Evolutionary conservation across 1,140 invertebrate species (phyloP), one percentile per base, ranked within the genome.

Genomic region (Habropoda laboriosa): DNA sequence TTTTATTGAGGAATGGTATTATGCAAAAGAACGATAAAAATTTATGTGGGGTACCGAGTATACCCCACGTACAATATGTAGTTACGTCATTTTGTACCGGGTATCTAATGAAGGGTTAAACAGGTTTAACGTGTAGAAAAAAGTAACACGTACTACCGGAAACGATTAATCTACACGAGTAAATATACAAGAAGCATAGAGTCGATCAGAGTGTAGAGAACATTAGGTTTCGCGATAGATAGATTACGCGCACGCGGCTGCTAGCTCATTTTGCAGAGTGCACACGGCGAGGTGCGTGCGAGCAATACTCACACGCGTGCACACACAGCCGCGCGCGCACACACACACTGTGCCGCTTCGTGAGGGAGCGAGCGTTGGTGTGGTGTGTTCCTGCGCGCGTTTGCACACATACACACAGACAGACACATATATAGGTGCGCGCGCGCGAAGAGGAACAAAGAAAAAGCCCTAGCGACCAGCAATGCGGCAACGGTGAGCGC

Each of bases 401-500:
- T 16, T 49, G n/a, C 45, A 18, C 42, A 18, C 27, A 42, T 24
- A n/a, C n/a, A n/a, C 24, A 32, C n/a, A 13, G 7, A n/a, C 71
- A 27, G 53, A 32, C 58, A n/a, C n/a, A n/a, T n/a, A n/a, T n/a
- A n/a, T n/a, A n/a, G n/a, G n/a, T n/a, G 32, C 58, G 42, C 60
- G 55, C 70, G 27, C 63, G 58, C 57, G 18, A 64, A n/a, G n/a
- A n/a, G 81, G 80, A 90, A 91, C 89, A 91, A 91, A 91, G 90
- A 91, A 91, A 91, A 79, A 86, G 86, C 89, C 89, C 88, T 87
- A 87, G 89, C 89, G 87, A 89, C 84, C 86, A 86, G 89, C 90
- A 89, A 91, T 91, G 88, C 89, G 89, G 90, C 90, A 90, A 86
- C 89, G 86, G 89, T 85, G 84, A 88, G 85, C 83, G 91, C 90